phyloP scores from a whole-genome alignment of 2,888 invertebrate genomes.

The Ernsta delagoae region DNA sequence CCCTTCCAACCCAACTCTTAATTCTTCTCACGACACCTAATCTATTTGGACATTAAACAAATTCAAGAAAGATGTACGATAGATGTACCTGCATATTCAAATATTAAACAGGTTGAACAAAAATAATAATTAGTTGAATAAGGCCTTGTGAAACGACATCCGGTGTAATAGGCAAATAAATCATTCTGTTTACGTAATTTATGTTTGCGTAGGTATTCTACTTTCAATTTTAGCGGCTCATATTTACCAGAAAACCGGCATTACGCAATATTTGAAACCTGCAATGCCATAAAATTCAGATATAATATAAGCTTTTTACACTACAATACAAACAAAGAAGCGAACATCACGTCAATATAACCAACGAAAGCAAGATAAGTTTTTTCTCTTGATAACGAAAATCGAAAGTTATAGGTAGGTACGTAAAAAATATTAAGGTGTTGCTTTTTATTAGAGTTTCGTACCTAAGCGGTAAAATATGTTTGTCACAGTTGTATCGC shows the following conservation, averaged over 20 bases:
- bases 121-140: constrained; percentile 44
- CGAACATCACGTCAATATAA: constrained; percentile 6
- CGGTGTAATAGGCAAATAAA: constrained; percentile 50
- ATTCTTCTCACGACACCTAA: no score
- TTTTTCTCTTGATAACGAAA: constrained; percentile 12
- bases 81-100: constrained; percentile 9
- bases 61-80: no score
- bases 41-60: no score
- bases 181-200: constrained; percentile 42
- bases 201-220: constrained; percentile 40
- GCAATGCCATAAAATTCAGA: constrained; percentile 24
- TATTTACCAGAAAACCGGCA: constrained; percentile 38
- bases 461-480: no score
- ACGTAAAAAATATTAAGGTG: constrained; percentile 27
- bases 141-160: constrained; percentile 54
- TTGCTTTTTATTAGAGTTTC: not conserved
- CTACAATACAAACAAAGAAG: constrained; percentile 12
- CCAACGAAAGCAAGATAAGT: not conserved
- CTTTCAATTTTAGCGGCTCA: constrained; percentile 44
- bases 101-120: constrained; percentile 30
- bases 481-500: no score
- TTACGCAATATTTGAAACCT: constrained; percentile 27
- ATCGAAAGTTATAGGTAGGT: constrained; percentile 30
- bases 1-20: no score
- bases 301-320: not conserved